phyloP scores from a whole-genome alignment of 2,113 vertebrate species.

The Saguinus imperator region DNA sequence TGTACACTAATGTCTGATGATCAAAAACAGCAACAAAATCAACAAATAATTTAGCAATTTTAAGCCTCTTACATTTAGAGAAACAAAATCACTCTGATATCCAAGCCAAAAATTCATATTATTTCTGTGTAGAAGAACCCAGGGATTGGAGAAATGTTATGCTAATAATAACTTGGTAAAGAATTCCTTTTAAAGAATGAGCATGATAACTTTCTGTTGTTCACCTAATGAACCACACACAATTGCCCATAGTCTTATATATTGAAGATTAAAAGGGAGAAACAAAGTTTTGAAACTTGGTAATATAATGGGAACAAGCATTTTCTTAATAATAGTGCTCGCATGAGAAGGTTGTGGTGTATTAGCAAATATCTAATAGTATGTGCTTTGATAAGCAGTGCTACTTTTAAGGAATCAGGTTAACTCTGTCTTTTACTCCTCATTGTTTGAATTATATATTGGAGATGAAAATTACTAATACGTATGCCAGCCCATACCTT shows the following conservation, averaged over 20 bases:
- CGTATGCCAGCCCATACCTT: neutral
- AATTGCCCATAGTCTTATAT: neutral
- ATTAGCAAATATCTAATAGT: neutral
- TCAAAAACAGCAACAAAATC: neutral
- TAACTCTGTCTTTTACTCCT: neutral
- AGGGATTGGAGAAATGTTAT: neutral
- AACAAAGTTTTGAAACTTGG: neutral
- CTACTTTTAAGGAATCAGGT: neutral
- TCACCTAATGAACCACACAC: neutral
- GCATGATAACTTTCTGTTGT: neutral
- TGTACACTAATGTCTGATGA: neutral
- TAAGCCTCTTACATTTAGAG: neutral
- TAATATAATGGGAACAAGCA: neutral
- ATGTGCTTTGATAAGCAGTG: neutral
- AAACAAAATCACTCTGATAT: neutral
- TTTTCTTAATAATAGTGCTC: neutral
- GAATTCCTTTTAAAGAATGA: neutral
- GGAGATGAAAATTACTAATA: neutral
- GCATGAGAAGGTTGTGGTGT: neutral
- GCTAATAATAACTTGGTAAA: neutral
- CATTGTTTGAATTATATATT: neutral
- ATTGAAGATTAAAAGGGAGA: neutral
- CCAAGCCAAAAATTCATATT: neutral
- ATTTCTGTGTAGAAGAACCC: neutral
- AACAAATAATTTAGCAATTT: neutral